Evolutionary conservation across 2,888 invertebrate species (phyloP), one percentile per base, ranked within the genome.

Genomic region (Mantis religiosa): DNA sequence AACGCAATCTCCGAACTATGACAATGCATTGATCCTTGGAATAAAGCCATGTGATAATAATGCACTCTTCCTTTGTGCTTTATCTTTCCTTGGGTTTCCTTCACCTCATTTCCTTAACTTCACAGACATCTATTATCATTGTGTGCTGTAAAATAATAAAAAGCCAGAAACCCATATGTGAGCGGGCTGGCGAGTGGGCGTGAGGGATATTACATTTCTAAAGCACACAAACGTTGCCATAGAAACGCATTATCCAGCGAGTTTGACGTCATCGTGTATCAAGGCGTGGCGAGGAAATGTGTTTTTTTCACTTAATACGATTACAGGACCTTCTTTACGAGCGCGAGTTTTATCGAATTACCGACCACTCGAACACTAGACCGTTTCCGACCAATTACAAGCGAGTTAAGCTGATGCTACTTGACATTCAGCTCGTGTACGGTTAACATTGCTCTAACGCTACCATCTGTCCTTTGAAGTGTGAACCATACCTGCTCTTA

Each of bases 171-270:
- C 25, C 54, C 54, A 71, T 71, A 71, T 71, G 54, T 71, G 54
- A 71, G 54, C 54, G 20, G 54, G 54, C 54, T 15, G 20, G 20
- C 20, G 25, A 6, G 54, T 20, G 54, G 20, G 20, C 41, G 54
- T 20, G 54, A 20, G 86, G 30, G 34, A 86, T 54, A 86, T 86
- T 86, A 81, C 30, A 86, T 86, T 86, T 86, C 86, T 30, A 81
- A 81, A 86, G 86, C 54, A 71, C 54, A 71, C 54, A 71, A 71
- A 71, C 86, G 86, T 86, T 81, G 71, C 86, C 86, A 86, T 86
- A 71, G 86, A 9, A 86, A 86, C 86, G 47, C 47, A 25, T 47
- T 30, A 85, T 86, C 28, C 28, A 30, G 47, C 81, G 86, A 86
- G 86, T 86, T 71, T 86, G 86, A 86, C 86, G 86, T 86, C 86